These are phyloP conservation scores for Xerus rutilus DNA, from an alignment of 2,797 vertebrate species.

Conservation along the genomic window DNA sequence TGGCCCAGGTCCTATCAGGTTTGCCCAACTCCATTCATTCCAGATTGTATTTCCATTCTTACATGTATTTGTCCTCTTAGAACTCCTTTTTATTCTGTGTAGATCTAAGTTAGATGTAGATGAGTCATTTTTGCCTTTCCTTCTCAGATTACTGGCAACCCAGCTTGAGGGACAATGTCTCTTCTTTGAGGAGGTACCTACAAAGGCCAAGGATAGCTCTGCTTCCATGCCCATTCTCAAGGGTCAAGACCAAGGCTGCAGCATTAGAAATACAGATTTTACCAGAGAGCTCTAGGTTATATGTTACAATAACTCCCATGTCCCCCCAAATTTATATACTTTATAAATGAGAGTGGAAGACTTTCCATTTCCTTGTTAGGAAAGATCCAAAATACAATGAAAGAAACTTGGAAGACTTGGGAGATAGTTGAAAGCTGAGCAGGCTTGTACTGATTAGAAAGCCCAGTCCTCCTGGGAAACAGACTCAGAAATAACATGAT, in stretches of 20 bases:
- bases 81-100: neutral
- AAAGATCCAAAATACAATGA: conserved; percentile 21
- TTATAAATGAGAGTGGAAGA: neutral
- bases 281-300: neutral
- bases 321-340: neutral
- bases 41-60: neutral
- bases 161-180: neutral
- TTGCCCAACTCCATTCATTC: neutral
- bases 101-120: neutral
- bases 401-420: neutral
- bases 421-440: neutral
- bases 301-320: neutral
- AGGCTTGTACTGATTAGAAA: neutral
- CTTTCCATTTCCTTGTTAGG: neutral
- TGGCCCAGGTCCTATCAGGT: neutral
- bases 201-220: neutral
- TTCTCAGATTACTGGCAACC: neutral
- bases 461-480: neutral
- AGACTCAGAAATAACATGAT: neutral
- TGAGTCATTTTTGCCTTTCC: neutral
- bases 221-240: neutral
- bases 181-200: neutral
- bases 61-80: neutral
- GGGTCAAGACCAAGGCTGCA: neutral
- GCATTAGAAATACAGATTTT: neutral